Percentiles rank a stretch among this genome's conserved stretches.
Conservation (phyloP, 92 coral and sea anemone genomes). For the Epizoanthus fatuus region DNA sequence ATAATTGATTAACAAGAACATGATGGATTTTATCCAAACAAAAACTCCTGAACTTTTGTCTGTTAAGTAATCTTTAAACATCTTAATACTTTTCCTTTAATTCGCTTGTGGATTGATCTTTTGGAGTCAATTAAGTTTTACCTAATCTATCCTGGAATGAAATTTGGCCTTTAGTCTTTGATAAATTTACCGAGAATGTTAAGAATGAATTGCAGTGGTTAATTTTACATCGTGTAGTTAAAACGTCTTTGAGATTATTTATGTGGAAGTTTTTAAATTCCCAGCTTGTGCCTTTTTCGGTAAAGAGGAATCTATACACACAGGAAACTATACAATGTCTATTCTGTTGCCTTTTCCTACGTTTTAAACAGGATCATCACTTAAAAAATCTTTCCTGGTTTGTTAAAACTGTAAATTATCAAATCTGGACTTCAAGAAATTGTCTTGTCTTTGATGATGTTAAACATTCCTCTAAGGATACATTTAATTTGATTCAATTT, state of each 20-base stretch:
- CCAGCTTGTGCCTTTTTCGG: not conserved
- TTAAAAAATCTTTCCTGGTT: no score
- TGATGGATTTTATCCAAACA: no score
- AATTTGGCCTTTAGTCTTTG: not conserved
- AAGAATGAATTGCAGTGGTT: conserved; percentile 17
- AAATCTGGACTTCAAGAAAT: no score
- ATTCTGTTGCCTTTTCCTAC: not conserved
- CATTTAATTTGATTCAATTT: no score
- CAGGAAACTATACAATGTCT: no score
- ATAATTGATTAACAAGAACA: no score
- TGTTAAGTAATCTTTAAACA: no score
- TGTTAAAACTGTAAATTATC: no score
- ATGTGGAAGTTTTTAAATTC: not conserved
- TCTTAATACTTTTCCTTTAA: no score
- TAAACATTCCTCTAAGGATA: no score
- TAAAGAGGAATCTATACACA: not conserved
- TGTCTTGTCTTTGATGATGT: no score
- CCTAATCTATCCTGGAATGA: not conserved
- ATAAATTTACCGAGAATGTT: not conserved
- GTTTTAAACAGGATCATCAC: not conserved
- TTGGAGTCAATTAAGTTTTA: not conserved
- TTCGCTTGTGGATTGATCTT: not conserved
- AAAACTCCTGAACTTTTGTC: no score
- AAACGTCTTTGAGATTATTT: not conserved
- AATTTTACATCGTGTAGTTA: not conserved